These are phyloP conservation scores for Tonatia bakeri DNA, from an alignment of 2,113 vertebrate genomes.

Conservation along the genomic window DNA sequence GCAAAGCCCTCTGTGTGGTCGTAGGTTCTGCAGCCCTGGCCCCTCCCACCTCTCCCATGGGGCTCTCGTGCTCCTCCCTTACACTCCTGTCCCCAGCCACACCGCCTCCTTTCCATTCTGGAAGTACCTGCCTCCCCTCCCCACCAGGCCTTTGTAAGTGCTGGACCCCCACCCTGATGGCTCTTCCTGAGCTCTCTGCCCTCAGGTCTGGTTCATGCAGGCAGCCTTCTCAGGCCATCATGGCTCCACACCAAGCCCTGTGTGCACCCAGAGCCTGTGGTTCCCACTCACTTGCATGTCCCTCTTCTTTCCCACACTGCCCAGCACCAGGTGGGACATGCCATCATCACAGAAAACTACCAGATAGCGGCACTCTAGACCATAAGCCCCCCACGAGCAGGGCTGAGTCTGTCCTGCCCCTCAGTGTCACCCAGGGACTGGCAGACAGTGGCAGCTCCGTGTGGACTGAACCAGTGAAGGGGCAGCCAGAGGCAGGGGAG, in stretches of 20 bases:
- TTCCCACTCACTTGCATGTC: background rate
- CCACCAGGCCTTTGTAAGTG: background rate
- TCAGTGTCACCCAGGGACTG: background rate
- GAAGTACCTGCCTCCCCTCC: too few species aligned
- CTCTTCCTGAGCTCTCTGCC: background rate
- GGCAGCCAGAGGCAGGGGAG: background rate
- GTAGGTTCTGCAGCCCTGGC: background rate
- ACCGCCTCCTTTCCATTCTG: background rate
- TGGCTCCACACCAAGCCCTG: background rate
- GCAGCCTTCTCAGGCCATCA: background rate
- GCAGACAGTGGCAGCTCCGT: background rate
- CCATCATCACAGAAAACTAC: background rate
- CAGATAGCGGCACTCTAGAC: fast-evolving
- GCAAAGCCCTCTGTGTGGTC: background rate
- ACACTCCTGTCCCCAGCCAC: fast-evolving
- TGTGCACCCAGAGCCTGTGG: background rate
- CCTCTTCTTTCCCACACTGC: background rate
- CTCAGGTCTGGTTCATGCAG: background rate
- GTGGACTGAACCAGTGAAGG: background rate
- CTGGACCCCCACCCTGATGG: fast-evolving
- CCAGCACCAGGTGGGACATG: background rate
- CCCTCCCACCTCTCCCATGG: too few species aligned
- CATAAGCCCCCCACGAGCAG: background rate
- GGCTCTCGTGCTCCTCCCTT: background rate
- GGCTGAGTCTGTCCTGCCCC: background rate